A percentile compares a stretch with the other conserved stretches of the same genome.
Conservation (phyloP, 2,113 vertebrate species). For the Channa maculata region DNA sequence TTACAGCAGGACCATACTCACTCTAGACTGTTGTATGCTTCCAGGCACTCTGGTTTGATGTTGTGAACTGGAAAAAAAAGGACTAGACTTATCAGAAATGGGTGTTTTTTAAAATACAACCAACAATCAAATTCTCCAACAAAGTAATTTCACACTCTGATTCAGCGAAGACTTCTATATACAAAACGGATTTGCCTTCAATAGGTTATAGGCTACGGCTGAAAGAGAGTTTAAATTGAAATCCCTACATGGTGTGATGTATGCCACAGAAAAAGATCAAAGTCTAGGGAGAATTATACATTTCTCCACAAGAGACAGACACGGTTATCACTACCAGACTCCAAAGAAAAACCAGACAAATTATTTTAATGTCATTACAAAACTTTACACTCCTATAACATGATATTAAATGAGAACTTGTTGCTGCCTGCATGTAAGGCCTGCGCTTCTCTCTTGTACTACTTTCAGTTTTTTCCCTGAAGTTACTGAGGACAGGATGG, state of each 20-base stretch:
- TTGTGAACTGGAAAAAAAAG: constrained; percentile 90
- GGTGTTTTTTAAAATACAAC: constrained; percentile 37
- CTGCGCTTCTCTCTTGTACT: neutral
- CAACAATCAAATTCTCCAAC: constrained; percentile 60
- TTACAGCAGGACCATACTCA: constrained; percentile 76
- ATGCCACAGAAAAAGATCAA: constrained; percentile 62
- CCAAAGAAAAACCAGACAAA: constrained; percentile 33
- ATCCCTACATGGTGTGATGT: constrained; percentile 44
- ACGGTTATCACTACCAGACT: constrained; percentile 24
- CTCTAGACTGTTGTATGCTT: constrained; percentile 94
- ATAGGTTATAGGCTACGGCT: constrained; percentile 60
- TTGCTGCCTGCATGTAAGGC: neutral
- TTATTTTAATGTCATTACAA: constrained; percentile 21
- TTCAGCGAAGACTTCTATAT: constrained; percentile 62
- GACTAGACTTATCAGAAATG: constrained; percentile 34
- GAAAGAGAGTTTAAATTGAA: constrained; percentile 66
- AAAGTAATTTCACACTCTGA: constrained; percentile 74
- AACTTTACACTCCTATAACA: constrained; percentile 11
- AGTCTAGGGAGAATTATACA: constrained; percentile 43
- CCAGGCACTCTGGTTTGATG: constrained; percentile 94
- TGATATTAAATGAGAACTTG: neutral
- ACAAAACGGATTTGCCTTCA: constrained; percentile 58
- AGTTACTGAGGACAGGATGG: constrained; percentile 20
- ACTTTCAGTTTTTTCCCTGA: constrained; percentile 27
- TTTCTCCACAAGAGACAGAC: constrained; percentile 32